A percentile compares a stretch with the other conserved stretches of the same genome.
phyloP scores from a whole-genome alignment of 2,113 vertebrate species.

The Nyctereutes procyonoides region DNA sequence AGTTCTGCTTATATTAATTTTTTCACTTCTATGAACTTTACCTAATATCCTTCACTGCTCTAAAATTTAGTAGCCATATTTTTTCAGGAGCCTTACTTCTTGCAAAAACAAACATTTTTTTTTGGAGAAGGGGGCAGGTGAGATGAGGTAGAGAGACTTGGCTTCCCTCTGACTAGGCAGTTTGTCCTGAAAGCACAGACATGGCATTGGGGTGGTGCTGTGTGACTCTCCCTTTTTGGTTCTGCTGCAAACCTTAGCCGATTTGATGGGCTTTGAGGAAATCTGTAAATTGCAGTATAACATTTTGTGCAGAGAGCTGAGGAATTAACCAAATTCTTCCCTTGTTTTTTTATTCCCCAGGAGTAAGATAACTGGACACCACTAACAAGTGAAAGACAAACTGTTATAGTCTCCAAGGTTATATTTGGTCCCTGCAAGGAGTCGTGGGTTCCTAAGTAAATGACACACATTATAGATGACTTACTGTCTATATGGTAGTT shows the following conservation, averaged over 20 bases:
- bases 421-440: background rate
- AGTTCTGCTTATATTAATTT: background rate
- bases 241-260: background rate
- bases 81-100: background rate
- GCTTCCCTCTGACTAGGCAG: background rate
- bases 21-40: constrained; percentile 8
- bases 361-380: constrained; percentile 11
- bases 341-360: background rate
- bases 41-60: background rate
- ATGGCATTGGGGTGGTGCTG: background rate
- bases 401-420: background rate
- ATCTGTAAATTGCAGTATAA: background rate
- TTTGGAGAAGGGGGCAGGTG: background rate
- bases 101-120: background rate
- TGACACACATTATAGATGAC: background rate
- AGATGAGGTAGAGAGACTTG: background rate
- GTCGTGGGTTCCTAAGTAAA: background rate
- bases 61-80: background rate
- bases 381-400: constrained; percentile 32
- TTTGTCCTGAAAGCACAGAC: background rate
- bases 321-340: constrained; percentile 22
- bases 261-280: constrained; percentile 11
- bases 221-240: background rate
- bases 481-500: background rate
- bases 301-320: constrained; percentile 7